Percentiles rank a stretch among this genome's conserved stretches.
These are phyloP conservation scores for Neotoma lepida DNA, from an alignment of 2,113 vertebrate genomes.

Conservation along the genomic window DNA sequence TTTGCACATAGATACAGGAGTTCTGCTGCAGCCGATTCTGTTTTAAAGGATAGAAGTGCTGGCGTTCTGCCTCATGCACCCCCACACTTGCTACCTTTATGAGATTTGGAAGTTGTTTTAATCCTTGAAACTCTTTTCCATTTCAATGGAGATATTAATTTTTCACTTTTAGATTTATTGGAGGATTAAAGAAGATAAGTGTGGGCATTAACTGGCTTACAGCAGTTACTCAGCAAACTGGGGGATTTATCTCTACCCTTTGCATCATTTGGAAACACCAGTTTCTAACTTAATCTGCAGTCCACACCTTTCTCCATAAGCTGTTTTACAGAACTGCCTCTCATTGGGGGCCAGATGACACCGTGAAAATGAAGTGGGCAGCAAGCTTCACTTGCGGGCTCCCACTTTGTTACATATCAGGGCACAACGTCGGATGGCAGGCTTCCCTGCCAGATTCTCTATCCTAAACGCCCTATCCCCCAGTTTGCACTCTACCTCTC, in stretches of 20 bases:
- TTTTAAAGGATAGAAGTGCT: neutral
- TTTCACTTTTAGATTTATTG: neutral
- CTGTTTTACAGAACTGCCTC: neutral
- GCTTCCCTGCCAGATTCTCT: neutral
- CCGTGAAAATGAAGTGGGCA: accelerated
- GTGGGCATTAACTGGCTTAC: neutral
- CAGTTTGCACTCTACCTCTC: accelerated
- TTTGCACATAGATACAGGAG: neutral
- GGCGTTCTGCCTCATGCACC: neutral
- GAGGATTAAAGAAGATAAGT: neutral
- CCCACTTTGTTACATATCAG: neutral
- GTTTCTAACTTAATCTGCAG: neutral
- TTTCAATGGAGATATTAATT: neutral
- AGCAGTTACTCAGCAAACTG: neutral
- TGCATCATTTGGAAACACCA: neutral
- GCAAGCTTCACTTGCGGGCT: too few species aligned
- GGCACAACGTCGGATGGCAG: too few species aligned
- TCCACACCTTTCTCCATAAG: neutral
- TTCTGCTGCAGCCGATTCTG: neutral
- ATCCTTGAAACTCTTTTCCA: neutral
- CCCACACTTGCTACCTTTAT: neutral
- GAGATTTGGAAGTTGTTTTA: neutral
- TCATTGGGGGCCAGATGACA: neutral
- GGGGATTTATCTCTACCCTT: neutral
- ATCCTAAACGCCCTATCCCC: too few species aligned